Evolutionary conservation across 2,888 invertebrate species (phyloP).

Genomic region (Camptogramma bilineatum): DNA sequence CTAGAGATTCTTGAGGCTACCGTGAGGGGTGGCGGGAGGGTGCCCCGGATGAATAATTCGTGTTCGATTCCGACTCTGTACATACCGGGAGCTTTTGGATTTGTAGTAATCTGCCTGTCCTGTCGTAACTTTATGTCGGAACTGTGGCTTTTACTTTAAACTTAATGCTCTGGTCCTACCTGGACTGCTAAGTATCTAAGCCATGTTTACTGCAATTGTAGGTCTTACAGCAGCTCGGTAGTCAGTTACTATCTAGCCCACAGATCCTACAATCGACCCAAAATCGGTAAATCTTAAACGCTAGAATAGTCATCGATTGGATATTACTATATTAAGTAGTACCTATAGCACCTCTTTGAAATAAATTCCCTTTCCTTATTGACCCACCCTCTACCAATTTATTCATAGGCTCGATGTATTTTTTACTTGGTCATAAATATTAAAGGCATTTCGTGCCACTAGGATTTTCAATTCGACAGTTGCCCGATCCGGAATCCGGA

Average conservation of each 20-base stretch:
- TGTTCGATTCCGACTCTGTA: slow-evolving; percentile 26
- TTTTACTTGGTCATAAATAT: slow-evolving; percentile 81
- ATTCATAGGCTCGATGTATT: slow-evolving; percentile 73
- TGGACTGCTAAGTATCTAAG: slow-evolving; percentile 5
- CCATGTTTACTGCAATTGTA: slow-evolving; percentile 13
- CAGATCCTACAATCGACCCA: neutral
- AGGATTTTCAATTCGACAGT: slow-evolving; percentile 81
- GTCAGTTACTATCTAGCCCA: neutral
- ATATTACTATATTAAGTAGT: neutral
- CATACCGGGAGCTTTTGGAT: slow-evolving; percentile 32
- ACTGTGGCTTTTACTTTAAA: slow-evolving; percentile 12
- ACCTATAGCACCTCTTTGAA: slow-evolving; percentile 4
- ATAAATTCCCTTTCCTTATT: slow-evolving; percentile 37
- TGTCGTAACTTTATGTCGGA: slow-evolving; percentile 19
- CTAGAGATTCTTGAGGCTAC: slow-evolving; percentile 55
- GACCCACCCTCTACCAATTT: slow-evolving; percentile 54
- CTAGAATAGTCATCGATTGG: slow-evolving; percentile 1
- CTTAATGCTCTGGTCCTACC: slow-evolving; percentile 5
- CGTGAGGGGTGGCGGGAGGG: slow-evolving; percentile 40
- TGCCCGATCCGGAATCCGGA: slow-evolving; percentile 59
- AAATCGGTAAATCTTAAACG: neutral
- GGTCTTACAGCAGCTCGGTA: slow-evolving; percentile 1
- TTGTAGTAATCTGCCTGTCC: slow-evolving; percentile 15
- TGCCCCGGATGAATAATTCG: slow-evolving; percentile 47
- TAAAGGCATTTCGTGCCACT: slow-evolving; percentile 69